A percentile compares a stretch with the other conserved stretches of the same genome.
Conservation (phyloP, 2,797 vertebrate species). For the Nannoperca obscura region DNA sequence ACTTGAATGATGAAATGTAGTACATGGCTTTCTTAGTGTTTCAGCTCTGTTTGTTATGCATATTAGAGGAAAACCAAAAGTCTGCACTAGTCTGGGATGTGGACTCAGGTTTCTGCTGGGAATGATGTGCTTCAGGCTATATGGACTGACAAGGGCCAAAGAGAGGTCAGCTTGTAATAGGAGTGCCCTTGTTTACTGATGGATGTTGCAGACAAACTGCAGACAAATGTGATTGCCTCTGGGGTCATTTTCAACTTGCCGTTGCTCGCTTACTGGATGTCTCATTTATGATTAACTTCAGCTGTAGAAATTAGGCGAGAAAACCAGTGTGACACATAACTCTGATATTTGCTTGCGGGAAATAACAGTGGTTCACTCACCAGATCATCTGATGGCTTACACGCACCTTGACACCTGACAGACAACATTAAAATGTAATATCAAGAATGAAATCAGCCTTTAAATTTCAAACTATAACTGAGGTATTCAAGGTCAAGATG, state of each 20-base stretch:
- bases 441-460: conserved; percentile 33
- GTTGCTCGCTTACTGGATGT: conserved; percentile 49
- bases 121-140: conserved; percentile 58
- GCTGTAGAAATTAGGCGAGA: conserved; percentile 50
- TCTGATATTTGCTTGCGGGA: conserved; percentile 48
- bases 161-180: conserved; percentile 74
- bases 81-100: conserved; percentile 46
- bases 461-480: conserved; percentile 21
- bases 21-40: conserved; percentile 11
- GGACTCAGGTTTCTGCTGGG: conserved; percentile 60
- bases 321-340: conserved; percentile 57
- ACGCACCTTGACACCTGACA: conserved; percentile 39
- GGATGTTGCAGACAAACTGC: conserved; percentile 62
- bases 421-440: conserved; percentile 36
- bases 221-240: conserved; percentile 66
- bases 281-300: conserved; percentile 69
- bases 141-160: conserved; percentile 75
- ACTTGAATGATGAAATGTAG: conserved; percentile 25
- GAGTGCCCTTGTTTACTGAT: conserved; percentile 67
- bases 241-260: conserved; percentile 59
- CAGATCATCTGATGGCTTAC: conserved; percentile 44
- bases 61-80: conserved; percentile 30
- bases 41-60: conserved; percentile 31
- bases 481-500: conserved; percentile 62
- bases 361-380: conserved; percentile 51